Percentiles rank a stretch among this genome's conserved stretches.
phyloP scores from a whole-genome alignment of 2,113 vertebrate species.

The Actinemys pallida region DNA sequence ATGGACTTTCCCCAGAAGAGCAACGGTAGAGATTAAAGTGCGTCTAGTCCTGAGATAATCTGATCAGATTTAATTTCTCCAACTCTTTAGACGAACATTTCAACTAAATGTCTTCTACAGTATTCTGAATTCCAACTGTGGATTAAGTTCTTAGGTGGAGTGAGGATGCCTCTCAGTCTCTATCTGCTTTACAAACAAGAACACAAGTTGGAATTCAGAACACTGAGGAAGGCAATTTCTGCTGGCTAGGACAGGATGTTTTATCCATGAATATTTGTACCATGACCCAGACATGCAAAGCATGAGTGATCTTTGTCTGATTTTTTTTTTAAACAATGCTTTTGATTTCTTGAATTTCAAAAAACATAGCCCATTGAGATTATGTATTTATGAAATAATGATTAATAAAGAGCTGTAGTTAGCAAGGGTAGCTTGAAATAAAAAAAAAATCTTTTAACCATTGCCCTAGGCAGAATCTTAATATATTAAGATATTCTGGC shows the following conservation, averaged over 20 bases:
- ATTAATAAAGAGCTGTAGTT: slow-evolving; percentile 22
- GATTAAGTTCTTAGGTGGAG: not conserved
- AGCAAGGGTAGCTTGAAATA: slow-evolving; percentile 37
- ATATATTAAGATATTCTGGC: not conserved
- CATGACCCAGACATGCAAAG: slow-evolving; percentile 42
- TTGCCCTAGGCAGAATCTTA: slow-evolving; percentile 46
- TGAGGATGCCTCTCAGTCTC: not conserved
- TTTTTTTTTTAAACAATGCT: slow-evolving; percentile 49
- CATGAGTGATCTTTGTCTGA: slow-evolving; percentile 11
- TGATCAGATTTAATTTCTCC: not conserved
- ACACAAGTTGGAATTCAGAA: not conserved
- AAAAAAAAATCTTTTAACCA: slow-evolving; percentile 1
- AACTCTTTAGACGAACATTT: not conserved
- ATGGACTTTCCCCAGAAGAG: slow-evolving; percentile 18
- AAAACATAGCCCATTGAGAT: slow-evolving; percentile 27
- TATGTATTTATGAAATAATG: slow-evolving; percentile 16
- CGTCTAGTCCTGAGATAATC: not conserved
- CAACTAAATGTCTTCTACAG: not conserved
- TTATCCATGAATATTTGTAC: not conserved
- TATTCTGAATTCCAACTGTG: not conserved
- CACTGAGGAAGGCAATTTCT: not conserved
- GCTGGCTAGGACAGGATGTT: not conserved
- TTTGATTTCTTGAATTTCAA: slow-evolving; percentile 55
- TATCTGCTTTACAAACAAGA: not conserved
- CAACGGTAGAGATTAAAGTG: slow-evolving; percentile 34